Evolutionary conservation across 2,797 vertebrate genomes (phyloP), one percentile per base, ranked within the genome.

Genomic region (Amblyopsis hoosieri): DNA sequence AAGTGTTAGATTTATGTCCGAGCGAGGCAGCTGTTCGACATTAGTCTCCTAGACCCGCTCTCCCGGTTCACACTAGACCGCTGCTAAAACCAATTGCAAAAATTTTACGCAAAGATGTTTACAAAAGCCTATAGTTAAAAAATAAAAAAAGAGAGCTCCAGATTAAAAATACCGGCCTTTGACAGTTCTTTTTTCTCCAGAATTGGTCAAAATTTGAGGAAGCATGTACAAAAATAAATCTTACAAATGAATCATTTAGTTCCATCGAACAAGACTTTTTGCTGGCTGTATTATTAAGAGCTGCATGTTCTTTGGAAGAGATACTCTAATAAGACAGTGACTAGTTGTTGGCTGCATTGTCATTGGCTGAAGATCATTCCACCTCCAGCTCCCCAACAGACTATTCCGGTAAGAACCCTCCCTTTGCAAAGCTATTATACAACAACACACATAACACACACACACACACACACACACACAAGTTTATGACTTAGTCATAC

Each of bases 361-460:
- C 56, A 86, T 82, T 89, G 85, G 85, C 75, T 71, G 64, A 72
- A 68, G 1, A 2, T 79, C 29, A 78, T 70, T 68, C 79, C 75
- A 83, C 79, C 76, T 85, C 84, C 71, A 81, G 73, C 78, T 68
- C 80, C 81, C 79, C 75, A 75, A 66, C 70, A 76, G 70, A 79
- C 62, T 70, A 65, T 89, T 87, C 80, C 69, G 66, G 84, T 87
- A 86, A 87, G 69, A 76, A 64, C 83, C 82, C 63, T 60, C 83
- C 85, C 81, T 72, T 79, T 84, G 73, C 78, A 74, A 81, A 61
- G 85, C 69, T 54, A 71, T 45, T 64, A 57, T 66, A 69, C 33
- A 57, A 42, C 13, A 15, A 47, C 17, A 59, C 17, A 58, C 56
- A 57, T 17, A 29, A 23, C 56, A 23, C 42, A 19, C 57, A 9